Percentiles rank a stretch among this genome's conserved stretches.
phyloP scores from a whole-genome alignment of 2,888 invertebrate genomes.

The Stenolophus ochropezus region DNA sequence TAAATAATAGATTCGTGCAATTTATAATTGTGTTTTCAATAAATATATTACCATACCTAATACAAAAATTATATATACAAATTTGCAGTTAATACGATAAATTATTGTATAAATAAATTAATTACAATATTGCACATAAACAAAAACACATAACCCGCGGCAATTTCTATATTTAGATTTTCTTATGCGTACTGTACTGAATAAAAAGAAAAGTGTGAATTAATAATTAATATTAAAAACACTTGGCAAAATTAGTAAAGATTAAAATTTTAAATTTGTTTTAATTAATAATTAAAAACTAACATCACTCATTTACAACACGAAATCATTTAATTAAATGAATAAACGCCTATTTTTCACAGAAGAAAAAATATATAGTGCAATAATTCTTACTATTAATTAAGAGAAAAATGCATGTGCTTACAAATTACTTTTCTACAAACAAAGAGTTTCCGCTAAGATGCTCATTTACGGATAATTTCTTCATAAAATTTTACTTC shows the following conservation, averaged over 20 bases:
- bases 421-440: background rate
- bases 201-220: background rate
- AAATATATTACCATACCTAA: too few species aligned
- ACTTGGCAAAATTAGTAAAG: background rate
- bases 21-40: too few species aligned
- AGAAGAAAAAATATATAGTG: background rate
- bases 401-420: background rate
- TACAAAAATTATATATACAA: background rate
- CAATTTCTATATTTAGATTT: background rate
- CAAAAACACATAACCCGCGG: background rate
- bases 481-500: conserved; percentile 1
- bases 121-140: background rate
- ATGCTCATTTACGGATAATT: background rate
- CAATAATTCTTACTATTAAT: background rate
- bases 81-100: background rate
- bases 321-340: conserved; percentile 5
- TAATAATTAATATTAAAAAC: background rate
- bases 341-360: conserved; percentile 13
- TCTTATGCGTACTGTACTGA: background rate
- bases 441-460: background rate
- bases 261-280: background rate
- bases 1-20: too few species aligned
- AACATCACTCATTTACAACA: background rate
- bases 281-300: background rate
- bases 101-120: background rate